phyloP scores from a whole-genome alignment of 2,797 vertebrate species.

The Acanthopagrus latus region DNA sequence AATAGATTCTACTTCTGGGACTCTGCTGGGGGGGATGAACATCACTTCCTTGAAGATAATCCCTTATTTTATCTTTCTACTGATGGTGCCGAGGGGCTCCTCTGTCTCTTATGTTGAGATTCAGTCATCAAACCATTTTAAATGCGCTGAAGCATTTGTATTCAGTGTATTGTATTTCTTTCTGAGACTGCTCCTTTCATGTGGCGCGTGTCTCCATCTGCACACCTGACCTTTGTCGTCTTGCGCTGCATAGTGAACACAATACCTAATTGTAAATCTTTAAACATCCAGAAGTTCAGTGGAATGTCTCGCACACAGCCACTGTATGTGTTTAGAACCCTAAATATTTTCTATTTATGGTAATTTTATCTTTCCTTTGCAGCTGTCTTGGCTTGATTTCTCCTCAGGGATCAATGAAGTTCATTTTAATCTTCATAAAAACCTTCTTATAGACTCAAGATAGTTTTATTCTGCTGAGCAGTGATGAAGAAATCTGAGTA shows the following conservation, averaged over 20 bases:
- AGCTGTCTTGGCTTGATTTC: constrained; percentile 63
- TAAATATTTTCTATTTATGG: constrained; percentile 63
- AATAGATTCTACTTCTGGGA: background rate
- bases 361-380: constrained; percentile 69
- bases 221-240: constrained; percentile 37
- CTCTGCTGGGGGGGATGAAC: background rate
- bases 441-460: constrained; percentile 60
- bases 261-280: constrained; percentile 36
- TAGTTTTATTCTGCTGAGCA: constrained; percentile 52
- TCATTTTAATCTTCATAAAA: constrained; percentile 71
- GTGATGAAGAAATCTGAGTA: constrained; percentile 64
- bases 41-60: background rate
- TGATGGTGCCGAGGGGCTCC: background rate
- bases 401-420: constrained; percentile 65
- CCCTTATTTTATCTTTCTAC: background rate
- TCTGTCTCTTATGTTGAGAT: background rate
- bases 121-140: background rate
- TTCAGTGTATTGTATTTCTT: constrained; percentile 8
- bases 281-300: constrained; percentile 18
- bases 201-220: background rate
- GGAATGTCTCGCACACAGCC: constrained; percentile 29
- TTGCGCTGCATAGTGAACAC: constrained; percentile 11
- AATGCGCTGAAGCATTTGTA: background rate
- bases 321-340: constrained; percentile 48
- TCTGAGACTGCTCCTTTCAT: background rate